These are phyloP conservation scores for Sesamia inferens DNA, from an alignment of 2,888 invertebrate species.

Conservation along the genomic window DNA sequence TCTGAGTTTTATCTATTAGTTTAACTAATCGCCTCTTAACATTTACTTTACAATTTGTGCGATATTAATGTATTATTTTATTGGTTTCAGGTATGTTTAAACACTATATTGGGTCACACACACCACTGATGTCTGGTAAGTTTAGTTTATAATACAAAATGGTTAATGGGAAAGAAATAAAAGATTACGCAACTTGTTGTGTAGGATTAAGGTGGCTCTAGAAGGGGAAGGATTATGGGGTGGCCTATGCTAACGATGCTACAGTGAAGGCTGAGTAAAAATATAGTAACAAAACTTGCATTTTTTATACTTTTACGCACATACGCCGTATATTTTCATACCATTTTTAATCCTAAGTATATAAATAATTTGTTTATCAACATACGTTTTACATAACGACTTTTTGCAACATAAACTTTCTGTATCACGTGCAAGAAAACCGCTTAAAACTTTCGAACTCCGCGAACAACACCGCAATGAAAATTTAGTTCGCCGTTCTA, in stretches of 20 bases:
- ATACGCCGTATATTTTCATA: neutral
- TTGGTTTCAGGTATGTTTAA: constrained; percentile 48
- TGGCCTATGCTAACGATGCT: too few species aligned
- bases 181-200: neutral
- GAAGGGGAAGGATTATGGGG: too few species aligned
- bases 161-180: neutral
- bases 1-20: neutral
- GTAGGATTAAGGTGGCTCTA: too few species aligned
- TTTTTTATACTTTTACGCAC: neutral
- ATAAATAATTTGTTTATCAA: too few species aligned
- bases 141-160: neutral
- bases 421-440: constrained; percentile 21
- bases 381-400: neutral
- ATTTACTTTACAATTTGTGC: neutral
- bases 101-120: neutral
- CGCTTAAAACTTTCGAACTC: constrained; percentile 30
- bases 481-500: constrained; percentile 24
- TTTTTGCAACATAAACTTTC: neutral
- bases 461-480: constrained; percentile 38
- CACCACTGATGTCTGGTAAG: constrained; percentile 2
- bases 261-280: too few species aligned
- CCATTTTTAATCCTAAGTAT: neutral
- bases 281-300: too few species aligned
- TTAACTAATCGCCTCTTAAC: too few species aligned
- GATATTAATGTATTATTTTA: neutral